Evolutionary conservation across 1,140 invertebrate species (phyloP).

Genomic region (Heliconius eleuchia): DNA sequence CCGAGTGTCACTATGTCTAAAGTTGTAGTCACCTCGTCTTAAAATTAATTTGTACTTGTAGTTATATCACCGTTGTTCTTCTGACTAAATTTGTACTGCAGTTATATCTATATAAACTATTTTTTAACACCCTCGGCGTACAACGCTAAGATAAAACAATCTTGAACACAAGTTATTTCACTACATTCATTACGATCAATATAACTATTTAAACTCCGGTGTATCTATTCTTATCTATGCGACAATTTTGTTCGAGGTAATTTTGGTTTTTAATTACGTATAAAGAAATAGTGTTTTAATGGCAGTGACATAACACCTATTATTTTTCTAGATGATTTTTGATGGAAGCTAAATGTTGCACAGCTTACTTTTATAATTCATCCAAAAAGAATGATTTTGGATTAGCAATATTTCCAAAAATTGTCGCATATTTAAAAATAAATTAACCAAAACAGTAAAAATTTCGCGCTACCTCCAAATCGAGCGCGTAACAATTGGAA

Average conservation of each 20-base stretch:
- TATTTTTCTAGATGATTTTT: not conserved
- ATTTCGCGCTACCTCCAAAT: conserved; percentile 55
- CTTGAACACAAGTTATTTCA: conserved; percentile 73
- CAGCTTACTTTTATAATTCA: not conserved
- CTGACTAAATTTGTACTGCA: conserved; percentile 68
- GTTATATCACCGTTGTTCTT: conserved; percentile 65
- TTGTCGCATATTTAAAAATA: not conserved
- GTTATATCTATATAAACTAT: conserved; percentile 52
- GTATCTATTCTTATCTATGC: not conserved
- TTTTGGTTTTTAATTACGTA: not conserved
- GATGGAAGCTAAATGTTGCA: not conserved
- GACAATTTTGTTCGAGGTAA: not conserved
- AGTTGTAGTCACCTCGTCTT: conserved; percentile 61
- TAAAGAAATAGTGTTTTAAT: not conserved
- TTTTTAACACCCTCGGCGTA: conserved; percentile 62
- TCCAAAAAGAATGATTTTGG: not conserved
- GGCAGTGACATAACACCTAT: conserved; percentile 3
- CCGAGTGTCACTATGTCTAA: conserved; percentile 63
- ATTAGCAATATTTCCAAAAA: not conserved
- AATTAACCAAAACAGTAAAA: conserved; percentile 58
- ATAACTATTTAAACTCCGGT: conserved; percentile 43
- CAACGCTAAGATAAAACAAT: conserved; percentile 59
- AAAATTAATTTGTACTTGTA: conserved; percentile 78
- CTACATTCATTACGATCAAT: conserved; percentile 65
- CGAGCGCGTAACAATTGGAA: conserved; percentile 56